Percentiles rank a stretch among this genome's conserved stretches.
Conservation (phyloP, 2,797 vertebrate species). For the Takifugu rubripes region DNA sequence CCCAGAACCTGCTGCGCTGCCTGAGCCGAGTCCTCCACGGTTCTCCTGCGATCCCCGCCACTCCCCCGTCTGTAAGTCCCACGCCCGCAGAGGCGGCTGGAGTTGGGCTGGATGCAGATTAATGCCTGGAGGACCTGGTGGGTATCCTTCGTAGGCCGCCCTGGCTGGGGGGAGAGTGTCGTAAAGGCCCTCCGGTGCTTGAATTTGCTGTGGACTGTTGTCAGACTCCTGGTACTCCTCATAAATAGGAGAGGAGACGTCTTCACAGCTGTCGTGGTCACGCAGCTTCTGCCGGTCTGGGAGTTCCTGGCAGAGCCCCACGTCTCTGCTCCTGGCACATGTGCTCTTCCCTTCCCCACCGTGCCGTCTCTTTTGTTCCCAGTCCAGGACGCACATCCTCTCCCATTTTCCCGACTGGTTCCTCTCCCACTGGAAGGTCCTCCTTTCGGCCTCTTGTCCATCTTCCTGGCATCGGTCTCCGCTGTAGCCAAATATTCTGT, state of each 20-base stretch:
- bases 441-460: constrained; percentile 28
- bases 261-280: constrained; percentile 35
- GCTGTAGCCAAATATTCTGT: constrained; percentile 31
- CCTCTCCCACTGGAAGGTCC: constrained; percentile 69
- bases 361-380: constrained; percentile 36
- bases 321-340: constrained; percentile 27
- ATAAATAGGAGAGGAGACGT: constrained; percentile 62
- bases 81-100: constrained; percentile 65
- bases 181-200: constrained; percentile 73
- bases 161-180: constrained; percentile 81
- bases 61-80: constrained; percentile 58
- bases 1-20: constrained; percentile 43
- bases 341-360: constrained; percentile 20
- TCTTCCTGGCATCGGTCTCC: constrained; percentile 25
- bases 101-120: constrained; percentile 70
- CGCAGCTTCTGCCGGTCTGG: constrained; percentile 23
- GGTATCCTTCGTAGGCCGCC: constrained; percentile 71
- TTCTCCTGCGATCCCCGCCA: constrained; percentile 51
- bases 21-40: constrained; percentile 19
- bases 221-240: constrained; percentile 61
- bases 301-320: constrained; percentile 21
- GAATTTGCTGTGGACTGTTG: constrained; percentile 20
- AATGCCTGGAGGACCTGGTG: constrained; percentile 54
- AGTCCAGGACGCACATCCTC: constrained; percentile 32
- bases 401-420: constrained; percentile 68